These are phyloP conservation scores for Sinocyclocheilus grahami DNA, from an alignment of 2,113 vertebrate genomes.

Conservation along the genomic window DNA sequence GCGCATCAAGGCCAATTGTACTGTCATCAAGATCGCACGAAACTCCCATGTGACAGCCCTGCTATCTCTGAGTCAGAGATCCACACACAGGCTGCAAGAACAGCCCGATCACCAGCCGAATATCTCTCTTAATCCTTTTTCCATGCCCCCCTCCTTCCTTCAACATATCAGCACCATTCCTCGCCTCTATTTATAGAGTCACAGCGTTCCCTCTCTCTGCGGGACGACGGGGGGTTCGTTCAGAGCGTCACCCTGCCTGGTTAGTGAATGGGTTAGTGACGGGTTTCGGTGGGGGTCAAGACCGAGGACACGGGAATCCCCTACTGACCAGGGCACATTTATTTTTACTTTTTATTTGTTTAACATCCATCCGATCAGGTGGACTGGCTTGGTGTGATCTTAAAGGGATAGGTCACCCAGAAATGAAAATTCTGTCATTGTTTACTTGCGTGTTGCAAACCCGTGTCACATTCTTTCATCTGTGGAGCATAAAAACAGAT, in stretches of 20 bases:
- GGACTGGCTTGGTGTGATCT: not conserved
- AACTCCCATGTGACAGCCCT: not conserved
- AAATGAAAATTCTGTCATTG: not conserved
- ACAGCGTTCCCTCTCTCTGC: slow-evolving; percentile 8
- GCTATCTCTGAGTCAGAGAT: slow-evolving; percentile 30
- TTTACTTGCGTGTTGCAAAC: not conserved
- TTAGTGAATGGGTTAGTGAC: slow-evolving; percentile 20
- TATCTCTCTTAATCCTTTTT: slow-evolving; percentile 42
- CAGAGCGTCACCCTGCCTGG: not conserved
- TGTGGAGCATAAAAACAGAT: not conserved
- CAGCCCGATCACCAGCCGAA: slow-evolving; percentile 8
- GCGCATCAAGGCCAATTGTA: not conserved
- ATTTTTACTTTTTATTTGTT: slow-evolving; percentile 38
- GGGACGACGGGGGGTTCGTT: not conserved
- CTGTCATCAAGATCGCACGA: not conserved
- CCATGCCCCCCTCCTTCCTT: slow-evolving; percentile 30
- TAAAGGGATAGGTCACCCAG: slow-evolving; percentile 13
- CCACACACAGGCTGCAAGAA: not conserved
- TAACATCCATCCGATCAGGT: not conserved
- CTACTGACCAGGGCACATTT: not conserved
- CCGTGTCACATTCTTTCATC: not conserved
- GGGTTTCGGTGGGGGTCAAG: not conserved
- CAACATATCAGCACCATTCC: slow-evolving; percentile 41
- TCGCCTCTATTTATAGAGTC: slow-evolving; percentile 36
- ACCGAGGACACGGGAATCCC: slow-evolving; percentile 33